Conservation (phyloP, 2,797 vertebrate species). For the Falco rusticolus region DNA sequence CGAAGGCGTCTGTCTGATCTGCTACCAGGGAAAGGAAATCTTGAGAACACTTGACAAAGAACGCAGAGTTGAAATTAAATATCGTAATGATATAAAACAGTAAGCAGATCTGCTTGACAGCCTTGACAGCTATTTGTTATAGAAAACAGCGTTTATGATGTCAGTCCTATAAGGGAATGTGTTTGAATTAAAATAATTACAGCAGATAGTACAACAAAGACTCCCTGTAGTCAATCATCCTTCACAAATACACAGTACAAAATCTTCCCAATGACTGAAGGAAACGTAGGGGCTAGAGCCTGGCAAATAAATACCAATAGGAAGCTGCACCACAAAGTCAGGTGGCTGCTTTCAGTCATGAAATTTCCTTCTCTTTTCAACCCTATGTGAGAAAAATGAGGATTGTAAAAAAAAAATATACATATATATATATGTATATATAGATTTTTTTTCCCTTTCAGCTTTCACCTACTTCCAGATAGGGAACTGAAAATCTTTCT, state of each 20-base stretch:
- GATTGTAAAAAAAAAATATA: neutral
- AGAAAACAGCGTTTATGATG: constrained; percentile 79
- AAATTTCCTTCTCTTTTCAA: neutral
- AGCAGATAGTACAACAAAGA: constrained; percentile 77
- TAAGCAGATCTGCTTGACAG: constrained; percentile 78
- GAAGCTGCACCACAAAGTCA: neutral
- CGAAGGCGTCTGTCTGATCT: constrained; percentile 16
- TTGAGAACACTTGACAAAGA: constrained; percentile 63
- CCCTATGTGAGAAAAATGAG: neutral
- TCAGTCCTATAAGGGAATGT: constrained; percentile 75
- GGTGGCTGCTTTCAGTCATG: neutral
- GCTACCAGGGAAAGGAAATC: constrained; percentile 49
- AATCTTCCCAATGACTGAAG: constrained; percentile 42
- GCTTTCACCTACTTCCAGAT: neutral
- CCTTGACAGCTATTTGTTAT: constrained; percentile 78
- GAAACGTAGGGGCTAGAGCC: neutral
- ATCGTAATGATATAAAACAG: constrained; percentile 78
- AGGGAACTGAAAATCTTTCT: neutral
- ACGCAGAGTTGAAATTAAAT: constrained; percentile 74
- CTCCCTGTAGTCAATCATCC: constrained; percentile 72
- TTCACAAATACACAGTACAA: constrained; percentile 53
- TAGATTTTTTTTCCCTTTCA: neutral
- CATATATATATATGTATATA: neutral
- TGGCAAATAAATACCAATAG: constrained; percentile 14
- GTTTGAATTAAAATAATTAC: constrained; percentile 79